Evolutionary conservation across 2,113 vertebrate species (phyloP).

Genomic region (Balaeniceps rex): DNA sequence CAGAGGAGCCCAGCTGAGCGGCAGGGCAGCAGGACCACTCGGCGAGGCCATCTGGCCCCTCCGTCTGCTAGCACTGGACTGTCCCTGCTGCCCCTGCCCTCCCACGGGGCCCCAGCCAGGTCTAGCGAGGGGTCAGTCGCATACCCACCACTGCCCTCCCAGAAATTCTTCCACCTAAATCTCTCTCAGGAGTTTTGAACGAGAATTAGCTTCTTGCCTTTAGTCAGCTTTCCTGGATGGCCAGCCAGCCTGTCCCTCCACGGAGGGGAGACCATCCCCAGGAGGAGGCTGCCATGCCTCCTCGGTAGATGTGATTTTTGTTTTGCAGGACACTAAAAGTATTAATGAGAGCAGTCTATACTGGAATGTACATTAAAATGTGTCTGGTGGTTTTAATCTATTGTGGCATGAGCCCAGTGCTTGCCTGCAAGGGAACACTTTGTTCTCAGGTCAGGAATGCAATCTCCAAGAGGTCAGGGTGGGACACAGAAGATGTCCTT

Average conservation of each 20-base stretch:
- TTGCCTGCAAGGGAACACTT: background rate
- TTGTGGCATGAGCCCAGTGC: background rate
- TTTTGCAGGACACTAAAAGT: background rate
- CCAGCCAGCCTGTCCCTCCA: background rate
- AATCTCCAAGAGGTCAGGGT: background rate
- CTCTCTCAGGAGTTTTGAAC: background rate
- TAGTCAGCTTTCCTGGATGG: background rate
- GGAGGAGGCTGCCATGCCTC: background rate
- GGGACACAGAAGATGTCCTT: background rate
- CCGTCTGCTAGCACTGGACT: background rate
- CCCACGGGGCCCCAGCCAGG: rapidly evolving
- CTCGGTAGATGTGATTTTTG: background rate
- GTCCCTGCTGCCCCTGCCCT: background rate
- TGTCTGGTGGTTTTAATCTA: background rate
- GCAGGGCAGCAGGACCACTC: background rate
- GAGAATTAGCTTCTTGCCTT: background rate
- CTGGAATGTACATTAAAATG: background rate
- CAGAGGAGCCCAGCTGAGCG: background rate
- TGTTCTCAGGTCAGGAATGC: background rate
- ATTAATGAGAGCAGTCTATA: background rate
- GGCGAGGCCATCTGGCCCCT: background rate
- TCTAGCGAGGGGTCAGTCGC: rapidly evolving
- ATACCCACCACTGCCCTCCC: background rate
- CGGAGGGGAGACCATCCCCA: background rate
- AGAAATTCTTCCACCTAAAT: rapidly evolving